These are phyloP conservation scores for Onchidella celtica DNA, from an alignment of 2,888 invertebrate species.

Conservation along the genomic window DNA sequence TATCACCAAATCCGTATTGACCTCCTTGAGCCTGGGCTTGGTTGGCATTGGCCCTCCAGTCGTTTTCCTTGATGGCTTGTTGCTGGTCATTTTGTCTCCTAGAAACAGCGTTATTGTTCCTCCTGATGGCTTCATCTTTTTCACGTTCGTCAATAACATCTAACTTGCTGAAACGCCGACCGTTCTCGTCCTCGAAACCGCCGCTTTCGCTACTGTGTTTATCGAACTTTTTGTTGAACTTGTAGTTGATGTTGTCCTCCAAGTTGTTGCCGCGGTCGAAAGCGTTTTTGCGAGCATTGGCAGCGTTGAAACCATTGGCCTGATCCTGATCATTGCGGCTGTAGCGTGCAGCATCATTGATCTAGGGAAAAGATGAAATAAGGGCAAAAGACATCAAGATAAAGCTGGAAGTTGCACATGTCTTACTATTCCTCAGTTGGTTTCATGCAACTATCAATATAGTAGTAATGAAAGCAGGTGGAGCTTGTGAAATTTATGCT, in stretches of 20 bases:
- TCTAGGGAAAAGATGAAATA: no score
- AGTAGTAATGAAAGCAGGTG: not conserved
- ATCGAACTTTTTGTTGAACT: constrained; percentile 52
- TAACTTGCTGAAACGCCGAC: constrained; percentile 42
- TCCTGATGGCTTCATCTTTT: constrained; percentile 47
- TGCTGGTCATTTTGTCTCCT: constrained; percentile 47
- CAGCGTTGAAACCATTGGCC: constrained; percentile 51
- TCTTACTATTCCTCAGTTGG: not conserved
- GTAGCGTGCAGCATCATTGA: constrained; percentile 41
- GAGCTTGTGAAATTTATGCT: not conserved
- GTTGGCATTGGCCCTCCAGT: constrained; percentile 50
- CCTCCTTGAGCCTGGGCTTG: constrained; percentile 52
- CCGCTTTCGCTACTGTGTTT: constrained; percentile 48
- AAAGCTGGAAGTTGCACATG: not conserved
- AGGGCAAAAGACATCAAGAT: not conserved
- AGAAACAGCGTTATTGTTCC: constrained; percentile 48
- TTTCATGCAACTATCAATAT: not conserved
- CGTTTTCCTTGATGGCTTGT: constrained; percentile 50
- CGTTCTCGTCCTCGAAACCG: constrained; percentile 54
- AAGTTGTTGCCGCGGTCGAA: constrained; percentile 51
- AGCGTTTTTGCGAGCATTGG: constrained; percentile 50
- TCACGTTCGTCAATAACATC: constrained; percentile 50
- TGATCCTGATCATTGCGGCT: constrained; percentile 33
- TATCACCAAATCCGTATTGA: constrained; percentile 50
- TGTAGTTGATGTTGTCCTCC: constrained; percentile 51